A percentile compares a stretch with the other conserved stretches of the same genome.
Evolutionary conservation across 2,113 vertebrate genomes (phyloP).

Genomic region (Ursus arctos): DNA sequence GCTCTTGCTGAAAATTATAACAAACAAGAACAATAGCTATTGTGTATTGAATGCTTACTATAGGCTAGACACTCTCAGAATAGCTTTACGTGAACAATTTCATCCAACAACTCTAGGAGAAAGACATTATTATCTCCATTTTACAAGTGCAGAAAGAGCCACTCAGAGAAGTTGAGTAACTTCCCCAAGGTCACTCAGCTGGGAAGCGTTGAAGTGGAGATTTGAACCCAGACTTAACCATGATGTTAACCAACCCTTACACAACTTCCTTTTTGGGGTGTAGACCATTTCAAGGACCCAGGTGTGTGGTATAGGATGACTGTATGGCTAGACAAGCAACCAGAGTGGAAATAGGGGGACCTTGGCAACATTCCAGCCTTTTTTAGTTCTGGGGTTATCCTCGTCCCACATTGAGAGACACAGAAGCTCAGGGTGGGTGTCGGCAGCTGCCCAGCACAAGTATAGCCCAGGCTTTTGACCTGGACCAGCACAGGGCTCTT

Average conservation of each 20-base stretch:
- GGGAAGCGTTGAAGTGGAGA: neutral
- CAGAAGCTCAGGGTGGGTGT: neutral
- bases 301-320: neutral
- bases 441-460: neutral
- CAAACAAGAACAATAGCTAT: neutral
- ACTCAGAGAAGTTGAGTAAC: neutral
- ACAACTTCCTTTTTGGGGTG: conserved; percentile 5
- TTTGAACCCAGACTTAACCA: neutral
- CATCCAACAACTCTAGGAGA: neutral
- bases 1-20: neutral
- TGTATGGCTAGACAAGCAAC: neutral
- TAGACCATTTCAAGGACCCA: neutral
- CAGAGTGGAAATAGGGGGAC: neutral
- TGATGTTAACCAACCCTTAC: neutral
- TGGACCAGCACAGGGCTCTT: neutral
- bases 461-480: neutral
- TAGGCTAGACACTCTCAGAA: neutral
- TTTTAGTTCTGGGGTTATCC: neutral
- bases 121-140: neutral
- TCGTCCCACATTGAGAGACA: neutral
- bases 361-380: neutral
- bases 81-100: neutral
- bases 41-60: neutral
- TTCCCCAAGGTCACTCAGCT: neutral
- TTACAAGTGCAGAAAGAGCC: neutral